A percentile compares a stretch with the other conserved stretches of the same genome.
Conservation (phyloP, 2,113 vertebrate species). For the Meriones unguiculatus region DNA sequence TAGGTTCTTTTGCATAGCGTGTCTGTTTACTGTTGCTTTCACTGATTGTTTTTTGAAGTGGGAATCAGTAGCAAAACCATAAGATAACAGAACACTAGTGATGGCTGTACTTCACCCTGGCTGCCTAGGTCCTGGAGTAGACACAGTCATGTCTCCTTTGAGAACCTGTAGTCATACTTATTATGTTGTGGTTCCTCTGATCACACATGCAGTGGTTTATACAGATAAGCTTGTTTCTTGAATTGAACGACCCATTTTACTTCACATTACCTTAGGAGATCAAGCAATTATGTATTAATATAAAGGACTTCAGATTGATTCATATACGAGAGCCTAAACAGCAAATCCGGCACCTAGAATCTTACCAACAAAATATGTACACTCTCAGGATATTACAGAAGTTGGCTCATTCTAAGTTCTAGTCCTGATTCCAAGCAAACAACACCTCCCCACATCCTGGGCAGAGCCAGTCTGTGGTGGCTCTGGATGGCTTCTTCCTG, state of each 20-base stretch:
- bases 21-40: background rate
- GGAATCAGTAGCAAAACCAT: background rate
- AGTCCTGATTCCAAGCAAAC: conserved; percentile 71
- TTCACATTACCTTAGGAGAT: conserved; percentile 39
- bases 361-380: background rate
- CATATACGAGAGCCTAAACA: background rate
- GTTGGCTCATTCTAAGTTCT: conserved; percentile 73
- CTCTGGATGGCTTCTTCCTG: conserved; percentile 60
- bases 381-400: conserved; percentile 55
- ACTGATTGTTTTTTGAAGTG: conserved; percentile 20
- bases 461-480: conserved; percentile 64
- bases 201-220: background rate
- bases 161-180: background rate
- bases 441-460: conserved; percentile 45
- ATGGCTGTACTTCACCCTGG: background rate
- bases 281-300: background rate
- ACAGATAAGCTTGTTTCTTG: conserved; percentile 10
- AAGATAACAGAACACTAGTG: background rate
- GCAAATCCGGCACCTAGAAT: background rate
- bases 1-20: background rate
- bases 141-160: conserved; percentile 31
- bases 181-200: conserved; percentile 30
- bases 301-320: background rate
- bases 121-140: conserved; percentile 10
- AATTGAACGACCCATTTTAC: conserved; percentile 21